Conservation (phyloP, 2,113 vertebrate species). For the Apus apus region DNA sequence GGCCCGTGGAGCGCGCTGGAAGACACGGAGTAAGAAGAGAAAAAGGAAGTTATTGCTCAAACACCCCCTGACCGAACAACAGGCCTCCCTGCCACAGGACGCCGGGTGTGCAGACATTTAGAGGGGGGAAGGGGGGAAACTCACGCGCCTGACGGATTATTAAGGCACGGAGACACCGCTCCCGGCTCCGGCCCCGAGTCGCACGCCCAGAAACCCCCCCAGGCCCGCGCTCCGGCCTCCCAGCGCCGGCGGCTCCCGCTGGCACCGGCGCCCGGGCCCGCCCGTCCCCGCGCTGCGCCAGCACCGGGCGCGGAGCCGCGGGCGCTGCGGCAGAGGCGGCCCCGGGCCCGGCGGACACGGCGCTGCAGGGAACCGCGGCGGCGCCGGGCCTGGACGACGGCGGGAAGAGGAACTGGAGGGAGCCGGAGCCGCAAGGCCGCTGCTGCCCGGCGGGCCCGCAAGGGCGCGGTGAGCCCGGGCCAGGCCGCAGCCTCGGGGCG, state of each 20-base stretch:
- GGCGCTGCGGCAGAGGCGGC: background rate
- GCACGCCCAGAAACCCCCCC: background rate
- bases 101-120: fast-evolving
- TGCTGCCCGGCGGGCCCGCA: background rate
- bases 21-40: background rate
- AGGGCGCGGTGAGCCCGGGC: background rate
- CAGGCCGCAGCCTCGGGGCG: background rate
- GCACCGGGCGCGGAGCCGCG: background rate
- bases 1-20: fast-evolving
- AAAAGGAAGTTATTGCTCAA: background rate
- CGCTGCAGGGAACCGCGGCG: too few species aligned
- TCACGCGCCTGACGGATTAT: fast-evolving
- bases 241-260: background rate
- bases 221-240: background rate
- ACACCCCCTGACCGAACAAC: background rate
- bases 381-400: background rate
- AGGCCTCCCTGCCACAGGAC: background rate
- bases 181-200: background rate
- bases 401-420: background rate
- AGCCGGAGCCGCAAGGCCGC: background rate
- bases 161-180: background rate
- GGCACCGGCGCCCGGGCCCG: background rate
- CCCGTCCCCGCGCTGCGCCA: background rate
- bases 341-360: background rate
- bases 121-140: background rate